phyloP scores from a whole-genome alignment of 2,888 invertebrate genomes.

The Linnaemya tessellans region DNA sequence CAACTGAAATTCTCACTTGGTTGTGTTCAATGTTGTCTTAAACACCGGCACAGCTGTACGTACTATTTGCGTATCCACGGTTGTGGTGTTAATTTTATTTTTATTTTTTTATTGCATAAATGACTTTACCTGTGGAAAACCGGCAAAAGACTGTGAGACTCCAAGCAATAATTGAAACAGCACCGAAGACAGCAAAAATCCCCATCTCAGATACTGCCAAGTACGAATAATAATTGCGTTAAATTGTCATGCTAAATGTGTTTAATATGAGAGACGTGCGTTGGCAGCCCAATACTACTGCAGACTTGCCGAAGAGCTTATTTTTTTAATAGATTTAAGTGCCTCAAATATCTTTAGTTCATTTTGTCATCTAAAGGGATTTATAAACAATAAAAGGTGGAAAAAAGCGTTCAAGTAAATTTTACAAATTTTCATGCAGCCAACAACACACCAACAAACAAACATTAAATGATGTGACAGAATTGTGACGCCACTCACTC shows the following conservation, averaged over 20 bases:
- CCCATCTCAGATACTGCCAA: slow-evolving; percentile 38
- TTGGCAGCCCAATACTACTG: slow-evolving; percentile 31
- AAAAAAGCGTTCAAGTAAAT: slow-evolving; percentile 34
- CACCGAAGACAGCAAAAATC: slow-evolving; percentile 44
- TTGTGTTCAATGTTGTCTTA: slow-evolving; percentile 15
- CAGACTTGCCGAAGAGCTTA: not conserved
- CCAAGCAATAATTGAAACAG: not conserved
- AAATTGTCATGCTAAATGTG: slow-evolving; percentile 74
- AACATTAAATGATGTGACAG: slow-evolving; percentile 65
- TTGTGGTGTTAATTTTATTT: slow-evolving; percentile 32
- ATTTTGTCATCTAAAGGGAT: slow-evolving; percentile 42
- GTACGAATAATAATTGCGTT: slow-evolving; percentile 70
- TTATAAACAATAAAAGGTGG: slow-evolving; percentile 37
- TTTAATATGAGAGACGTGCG: slow-evolving; percentile 70
- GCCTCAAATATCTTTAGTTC: slow-evolving; percentile 25
- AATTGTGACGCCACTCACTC: slow-evolving; percentile 70
- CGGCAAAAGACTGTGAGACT: slow-evolving; percentile 15
- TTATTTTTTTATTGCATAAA: slow-evolving; percentile 55
- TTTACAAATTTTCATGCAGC: slow-evolving; percentile 9
- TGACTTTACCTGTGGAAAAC: slow-evolving; percentile 37
- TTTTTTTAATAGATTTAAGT: slow-evolving; percentile 33
- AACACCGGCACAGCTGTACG: not conserved
- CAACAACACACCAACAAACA: too few species aligned
- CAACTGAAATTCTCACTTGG: slow-evolving; percentile 54
- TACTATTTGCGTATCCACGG: not conserved